Percentiles rank a stretch among this genome's conserved stretches.
phyloP scores from a whole-genome alignment of 2,113 vertebrate genomes.

The Neodon shergylaensis region DNA sequence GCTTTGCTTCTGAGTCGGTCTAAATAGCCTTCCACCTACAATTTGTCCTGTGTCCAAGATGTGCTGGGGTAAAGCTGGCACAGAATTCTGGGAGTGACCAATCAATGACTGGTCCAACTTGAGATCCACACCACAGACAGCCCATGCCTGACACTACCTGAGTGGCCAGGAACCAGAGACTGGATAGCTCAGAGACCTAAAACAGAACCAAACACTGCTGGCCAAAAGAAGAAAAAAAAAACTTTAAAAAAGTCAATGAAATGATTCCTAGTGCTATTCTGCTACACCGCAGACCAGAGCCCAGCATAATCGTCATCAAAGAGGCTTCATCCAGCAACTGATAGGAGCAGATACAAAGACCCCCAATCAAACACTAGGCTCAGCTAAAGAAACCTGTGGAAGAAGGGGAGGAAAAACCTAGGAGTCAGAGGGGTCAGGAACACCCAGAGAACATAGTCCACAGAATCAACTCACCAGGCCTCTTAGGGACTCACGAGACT shows the following conservation, averaged over 20 bases:
- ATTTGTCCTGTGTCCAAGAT: neutral
- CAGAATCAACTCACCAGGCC: neutral
- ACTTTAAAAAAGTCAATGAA: neutral
- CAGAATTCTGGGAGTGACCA: neutral
- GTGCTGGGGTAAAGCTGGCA: neutral
- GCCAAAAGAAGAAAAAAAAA: neutral
- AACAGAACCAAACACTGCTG: neutral
- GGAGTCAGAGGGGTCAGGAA: neutral
- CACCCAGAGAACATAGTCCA: neutral
- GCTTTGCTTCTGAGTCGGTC: neutral
- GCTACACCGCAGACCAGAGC: neutral
- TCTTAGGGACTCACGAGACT: neutral
- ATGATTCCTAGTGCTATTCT: neutral
- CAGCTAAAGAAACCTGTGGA: neutral
- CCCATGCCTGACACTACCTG: neutral
- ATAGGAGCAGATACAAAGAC: neutral
- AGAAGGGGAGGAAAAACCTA: neutral
- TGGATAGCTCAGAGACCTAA: neutral
- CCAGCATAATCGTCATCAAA: neutral
- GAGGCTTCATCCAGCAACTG: neutral
- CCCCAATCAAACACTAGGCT: neutral
- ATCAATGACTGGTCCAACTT: neutral
- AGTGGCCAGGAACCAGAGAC: neutral
- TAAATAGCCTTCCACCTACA: neutral
- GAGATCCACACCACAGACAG: neutral